Evolutionary conservation across 2,113 vertebrate species (phyloP).

Genomic region (Chionodraco myersi): DNA sequence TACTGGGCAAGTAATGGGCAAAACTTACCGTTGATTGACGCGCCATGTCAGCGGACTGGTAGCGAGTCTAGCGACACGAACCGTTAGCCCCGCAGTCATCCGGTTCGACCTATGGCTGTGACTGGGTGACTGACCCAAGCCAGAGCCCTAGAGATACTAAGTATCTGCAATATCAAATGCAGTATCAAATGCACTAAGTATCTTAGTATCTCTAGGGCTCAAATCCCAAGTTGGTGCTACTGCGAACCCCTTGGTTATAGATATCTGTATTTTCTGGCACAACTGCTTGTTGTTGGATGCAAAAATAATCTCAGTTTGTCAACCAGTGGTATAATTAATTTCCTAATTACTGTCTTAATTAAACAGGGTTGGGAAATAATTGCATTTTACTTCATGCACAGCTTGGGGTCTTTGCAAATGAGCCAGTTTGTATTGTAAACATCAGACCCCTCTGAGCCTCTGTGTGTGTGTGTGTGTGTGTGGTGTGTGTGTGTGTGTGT

Average conservation of each 20-base stretch:
- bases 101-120: too few species aligned
- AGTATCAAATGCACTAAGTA: too few species aligned
- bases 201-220: too few species aligned
- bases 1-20: too few species aligned
- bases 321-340: constrained; percentile 16
- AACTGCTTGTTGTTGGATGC: background rate
- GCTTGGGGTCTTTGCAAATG: constrained; percentile 35
- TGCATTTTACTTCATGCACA: constrained; percentile 2
- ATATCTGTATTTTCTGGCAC: background rate
- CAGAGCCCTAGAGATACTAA: too few species aligned
- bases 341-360: constrained; percentile 17
- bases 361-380: constrained; percentile 22
- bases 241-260: background rate
- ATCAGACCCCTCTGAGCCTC: constrained; percentile 34
- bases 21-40: too few species aligned
- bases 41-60: too few species aligned
- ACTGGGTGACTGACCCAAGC: too few species aligned
- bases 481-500: background rate
- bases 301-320: background rate
- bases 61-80: too few species aligned
- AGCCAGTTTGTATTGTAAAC: constrained; percentile 48
- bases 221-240: background rate
- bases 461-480: constrained; percentile 19
- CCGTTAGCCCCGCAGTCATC: too few species aligned
- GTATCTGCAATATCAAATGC: too few species aligned